Evolutionary conservation across 2,113 vertebrate species (phyloP), one percentile per base, ranked within the genome.

Genomic region (Scomber colias): DNA sequence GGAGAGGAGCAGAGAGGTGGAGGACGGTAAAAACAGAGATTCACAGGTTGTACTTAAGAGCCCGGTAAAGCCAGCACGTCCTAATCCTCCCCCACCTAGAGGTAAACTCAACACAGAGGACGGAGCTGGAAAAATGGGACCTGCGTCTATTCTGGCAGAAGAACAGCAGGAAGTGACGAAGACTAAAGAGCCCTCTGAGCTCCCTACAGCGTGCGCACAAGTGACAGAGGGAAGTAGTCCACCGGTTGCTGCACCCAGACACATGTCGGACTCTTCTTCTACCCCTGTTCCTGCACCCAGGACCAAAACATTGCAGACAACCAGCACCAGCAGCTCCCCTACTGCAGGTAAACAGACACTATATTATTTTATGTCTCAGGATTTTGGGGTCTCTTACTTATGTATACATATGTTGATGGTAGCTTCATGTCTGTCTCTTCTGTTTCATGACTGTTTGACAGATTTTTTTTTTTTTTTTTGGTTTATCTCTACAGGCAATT

Each of bases 271-370:
- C 82, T 19, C 78, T 5, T 3, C 57, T 55, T 48, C 0, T 1
- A 44, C 2, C 1, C 84, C 85, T 48, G 83, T 90, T 88, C 85
- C 82, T 54, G 77, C 0, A 0, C 64, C 89, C 44, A 21, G 16
- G 60, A 72, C 61, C 77, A 90, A 73, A 73, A 0, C 70, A 1
- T 0, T 72, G 45, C 71, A 56, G 59, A 63, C 45, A 12, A 51
- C 31, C 30, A 64, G 35, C 24, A 55, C 35, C 24, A 64, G 40
- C 27, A 53, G 63, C 77, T 53, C 83, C 9, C 2, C 62, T 1
- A 11, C 79, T 68, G 60, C 86, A 79, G 92, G 94, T 94, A 50
- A 88, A 62, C 1, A 9, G 7, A 0, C 17, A 21, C 44, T 11
- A 0, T 11, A 4, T 16, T 55, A 27, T 40, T 74, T 51, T 11